Conservation (phyloP, 2,797 vertebrate genomes). For the Scolopax bukidnonensis region DNA sequence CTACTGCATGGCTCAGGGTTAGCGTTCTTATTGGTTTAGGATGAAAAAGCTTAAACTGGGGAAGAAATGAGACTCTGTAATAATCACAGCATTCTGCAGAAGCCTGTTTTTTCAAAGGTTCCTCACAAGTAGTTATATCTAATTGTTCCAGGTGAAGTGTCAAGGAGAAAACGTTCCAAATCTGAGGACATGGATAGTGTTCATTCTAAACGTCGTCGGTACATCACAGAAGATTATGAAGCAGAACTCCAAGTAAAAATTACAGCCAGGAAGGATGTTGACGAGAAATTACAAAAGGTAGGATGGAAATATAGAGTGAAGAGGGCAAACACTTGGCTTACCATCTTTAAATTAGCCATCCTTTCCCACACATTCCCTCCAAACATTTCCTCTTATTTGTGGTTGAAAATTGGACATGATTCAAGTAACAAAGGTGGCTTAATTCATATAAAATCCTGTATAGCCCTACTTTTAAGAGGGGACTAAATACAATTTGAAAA, state of each 20-base stretch:
- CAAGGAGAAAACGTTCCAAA: constrained; percentile 81
- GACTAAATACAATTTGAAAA: neutral
- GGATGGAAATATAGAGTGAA: neutral
- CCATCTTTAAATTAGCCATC: neutral
- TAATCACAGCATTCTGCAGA: neutral
- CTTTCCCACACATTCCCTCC: fast-evolving
- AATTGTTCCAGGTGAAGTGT: constrained; percentile 75
- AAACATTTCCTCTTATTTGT: neutral
- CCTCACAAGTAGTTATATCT: neutral
- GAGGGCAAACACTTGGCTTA: neutral
- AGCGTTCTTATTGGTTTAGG: neutral
- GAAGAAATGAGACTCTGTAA: neutral
- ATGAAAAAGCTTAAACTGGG: neutral
- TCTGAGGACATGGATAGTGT: constrained; percentile 82
- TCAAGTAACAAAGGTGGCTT: neutral
- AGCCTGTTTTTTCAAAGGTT: neutral
- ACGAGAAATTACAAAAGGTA: constrained; percentile 91
- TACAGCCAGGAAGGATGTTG: constrained; percentile 85
- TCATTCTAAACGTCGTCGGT: constrained; percentile 80
- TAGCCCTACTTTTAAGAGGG: neutral
- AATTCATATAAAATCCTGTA: neutral
- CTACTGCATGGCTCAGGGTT: neutral
- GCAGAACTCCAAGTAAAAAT: constrained; percentile 96
- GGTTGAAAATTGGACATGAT: neutral
- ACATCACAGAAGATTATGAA: constrained; percentile 88